A percentile compares a stretch with the other conserved stretches of the same genome.
Conservation (phyloP, 2,888 invertebrate species). For the Eudasyphora cyanicolor region DNA sequence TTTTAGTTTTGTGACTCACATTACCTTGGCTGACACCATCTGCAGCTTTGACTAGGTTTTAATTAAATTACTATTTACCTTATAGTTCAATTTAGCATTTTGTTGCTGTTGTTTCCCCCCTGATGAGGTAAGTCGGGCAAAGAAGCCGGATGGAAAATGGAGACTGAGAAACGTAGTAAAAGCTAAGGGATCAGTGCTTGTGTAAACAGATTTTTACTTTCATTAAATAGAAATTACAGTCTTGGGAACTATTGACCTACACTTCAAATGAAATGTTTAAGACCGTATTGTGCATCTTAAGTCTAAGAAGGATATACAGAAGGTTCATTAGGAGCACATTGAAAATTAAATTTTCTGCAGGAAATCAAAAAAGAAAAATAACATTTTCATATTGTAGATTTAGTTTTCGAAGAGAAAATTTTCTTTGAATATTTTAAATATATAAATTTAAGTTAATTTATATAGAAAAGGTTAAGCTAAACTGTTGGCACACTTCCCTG, state of each 20-base stretch:
- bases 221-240: constrained; percentile 64
- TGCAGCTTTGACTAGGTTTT: constrained; percentile 71
- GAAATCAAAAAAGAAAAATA: neutral
- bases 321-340: constrained; percentile 11
- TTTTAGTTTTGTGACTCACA: constrained; percentile 33
- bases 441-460: too few species aligned
- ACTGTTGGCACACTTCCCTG: too few species aligned
- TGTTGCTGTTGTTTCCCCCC: neutral
- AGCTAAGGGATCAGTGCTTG: constrained; percentile 25
- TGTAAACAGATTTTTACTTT: constrained; percentile 58
- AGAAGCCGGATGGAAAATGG: constrained; percentile 27
- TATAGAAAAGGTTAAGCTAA: too few species aligned
- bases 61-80: constrained; percentile 78
- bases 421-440: too few species aligned
- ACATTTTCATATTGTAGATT: too few species aligned
- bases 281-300: neutral
- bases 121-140: constrained; percentile 35
- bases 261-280: constrained; percentile 33
- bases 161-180: constrained; percentile 41
- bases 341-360: neutral
- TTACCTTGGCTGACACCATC: constrained; percentile 58
- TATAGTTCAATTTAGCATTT: constrained; percentile 70
- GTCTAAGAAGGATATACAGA: constrained; percentile 16
- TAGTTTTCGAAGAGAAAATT: neutral
- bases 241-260: constrained; percentile 67